Evolutionary conservation across 1,140 invertebrate genomes (phyloP), one percentile per base, ranked within the genome.

Genomic region (Cotesia glomerata): DNA sequence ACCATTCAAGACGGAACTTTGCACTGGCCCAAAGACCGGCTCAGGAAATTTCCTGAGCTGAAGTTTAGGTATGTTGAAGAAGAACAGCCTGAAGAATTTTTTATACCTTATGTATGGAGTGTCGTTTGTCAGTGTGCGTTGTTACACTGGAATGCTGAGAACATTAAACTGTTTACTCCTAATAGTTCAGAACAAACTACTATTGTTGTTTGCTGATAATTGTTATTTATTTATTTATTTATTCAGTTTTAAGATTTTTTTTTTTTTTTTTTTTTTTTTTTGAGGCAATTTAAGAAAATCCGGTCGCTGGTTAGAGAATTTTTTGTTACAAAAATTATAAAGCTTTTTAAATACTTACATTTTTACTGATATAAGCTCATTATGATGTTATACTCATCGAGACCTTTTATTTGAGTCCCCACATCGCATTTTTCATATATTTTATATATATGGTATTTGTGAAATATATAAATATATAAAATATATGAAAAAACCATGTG

Each of bases 61-160:
- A 99, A 98, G 85, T 99, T 99, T 87, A 96, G 97, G 77, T 99
- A 99, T 83, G 97, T 99, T 0, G 98, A 99, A 88, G 98, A 99
- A 87, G 97, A 99, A 73, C 93, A 96, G 72, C 98, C 98, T 0
- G 97, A 99, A 84, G 97, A 99, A 81, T 99, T 99, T 88, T 99
- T 99, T 87, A 97, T 99, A 79, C 98, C 98, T 7, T 99, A 99
- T 84, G 94, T 99, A 49, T 99, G 98, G 98, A 93, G 95, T 9
- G 89, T 99, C 61, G 93, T 97, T 32, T 94, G 91, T 77, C 90
- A 92, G 77, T 92, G 92, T 76, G 95, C 94, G 0, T 90, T 93
- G 52, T 88, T 98, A 16, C 93, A 95, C 85, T 97, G 95, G 92
- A 93, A 84, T 76, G 89, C 89, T 1, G 88, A 90, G 73, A 88